Evolutionary conservation across 2,797 vertebrate genomes (phyloP), one percentile per base, ranked within the genome.

Genomic region (Lepilemur ruficaudatus): DNA sequence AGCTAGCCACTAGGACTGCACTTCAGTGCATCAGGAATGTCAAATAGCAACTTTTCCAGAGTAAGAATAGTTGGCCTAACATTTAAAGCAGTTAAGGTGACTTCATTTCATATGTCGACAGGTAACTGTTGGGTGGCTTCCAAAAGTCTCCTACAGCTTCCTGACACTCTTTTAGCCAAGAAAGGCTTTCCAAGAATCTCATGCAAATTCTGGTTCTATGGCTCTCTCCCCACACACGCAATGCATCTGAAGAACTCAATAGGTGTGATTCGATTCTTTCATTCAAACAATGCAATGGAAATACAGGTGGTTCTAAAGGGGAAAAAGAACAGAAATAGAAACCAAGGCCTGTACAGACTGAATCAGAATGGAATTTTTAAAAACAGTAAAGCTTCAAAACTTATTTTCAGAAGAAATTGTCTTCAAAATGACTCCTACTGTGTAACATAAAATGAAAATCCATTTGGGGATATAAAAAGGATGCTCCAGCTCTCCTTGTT

Each of bases 321-420:
- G 92, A 30, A 61, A 81, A 67, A 85, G 57, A 76, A 30, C 65
- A 67, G 73, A 76, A 90, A 89, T 50, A 93, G 94, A 95, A 97
- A 87, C 50, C 61, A 83, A 75, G 57, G 11, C n/a, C 52, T 82
- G 70, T 83, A 28, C 65, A 97, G 93, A 87, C n/a, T 38, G 65
- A 93, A 88, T 96, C 94, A 94, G 95, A 96, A 95, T 69, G 52
- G 80, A 81, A 79, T 78, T 97, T 93, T 96, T 93, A 75, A 96
- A 96, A 97, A 97, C 57, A 92, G 76, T 65, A 65, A 85, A 93
- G 38, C 93, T 96, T 90, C 89, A 80, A 81, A 91, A 94, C 73
- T 95, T 97, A 90, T 97, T 97, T 97, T 94, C 63, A 90, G 94
- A 94, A 94, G 95, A 97, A 93, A 96, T 92, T 91, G 72, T 97